Percentiles rank a stretch among this genome's conserved stretches.
Evolutionary conservation across 2,113 vertebrate species (phyloP).

Genomic region (Nycticryphes semicollaris): DNA sequence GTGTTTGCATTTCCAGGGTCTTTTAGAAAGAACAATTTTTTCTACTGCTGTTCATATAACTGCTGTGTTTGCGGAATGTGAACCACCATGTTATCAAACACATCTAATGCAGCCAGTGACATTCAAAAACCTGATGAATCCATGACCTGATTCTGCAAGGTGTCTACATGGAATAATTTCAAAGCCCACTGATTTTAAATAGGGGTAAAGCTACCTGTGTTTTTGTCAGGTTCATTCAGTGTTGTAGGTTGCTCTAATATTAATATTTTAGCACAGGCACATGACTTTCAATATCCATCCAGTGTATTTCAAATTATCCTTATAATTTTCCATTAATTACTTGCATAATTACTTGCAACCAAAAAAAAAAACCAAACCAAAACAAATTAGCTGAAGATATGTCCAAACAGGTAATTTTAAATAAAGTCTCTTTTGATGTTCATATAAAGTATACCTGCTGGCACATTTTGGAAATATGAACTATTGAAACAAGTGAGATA

Average conservation of each 20-base stretch:
- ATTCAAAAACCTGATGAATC: conserved; percentile 33
- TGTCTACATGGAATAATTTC: not conserved
- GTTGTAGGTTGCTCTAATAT: not conserved
- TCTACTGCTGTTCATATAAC: not conserved
- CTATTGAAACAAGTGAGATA: not conserved
- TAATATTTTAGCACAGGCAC: not conserved
- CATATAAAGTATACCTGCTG: not conserved
- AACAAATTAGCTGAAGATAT: not conserved
- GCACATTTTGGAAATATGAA: not conserved
- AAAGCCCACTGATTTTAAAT: not conserved
- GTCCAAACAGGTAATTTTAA: not conserved
- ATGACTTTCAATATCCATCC: not conserved
- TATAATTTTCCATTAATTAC: not conserved
- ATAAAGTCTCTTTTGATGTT: not conserved
- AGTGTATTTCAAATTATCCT: not conserved
- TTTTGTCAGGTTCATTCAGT: not conserved
- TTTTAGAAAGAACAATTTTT: not conserved
- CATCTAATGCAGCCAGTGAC: conserved; percentile 13
- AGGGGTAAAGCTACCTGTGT: not conserved
- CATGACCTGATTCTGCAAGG: not conserved
- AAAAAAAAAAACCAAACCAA: not conserved
- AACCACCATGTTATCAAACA: not conserved
- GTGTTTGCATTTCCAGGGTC: conserved; percentile 23
- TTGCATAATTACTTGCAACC: not conserved
- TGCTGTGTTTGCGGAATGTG: not conserved